phyloP scores from a whole-genome alignment of 2,888 invertebrate genomes.

The Gortyna flavago region DNA sequence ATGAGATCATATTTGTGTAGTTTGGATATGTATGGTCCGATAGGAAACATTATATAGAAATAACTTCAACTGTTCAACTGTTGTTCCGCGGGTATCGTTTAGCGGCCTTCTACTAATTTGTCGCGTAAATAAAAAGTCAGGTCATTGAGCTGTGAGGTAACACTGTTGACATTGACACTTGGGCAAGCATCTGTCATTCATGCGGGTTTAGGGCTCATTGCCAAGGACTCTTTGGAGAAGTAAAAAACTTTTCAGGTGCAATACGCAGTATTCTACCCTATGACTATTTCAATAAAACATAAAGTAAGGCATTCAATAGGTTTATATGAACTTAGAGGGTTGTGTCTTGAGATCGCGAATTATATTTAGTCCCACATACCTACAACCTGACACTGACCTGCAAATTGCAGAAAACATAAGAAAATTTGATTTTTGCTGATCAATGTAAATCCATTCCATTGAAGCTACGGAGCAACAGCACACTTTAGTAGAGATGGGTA shows the following conservation, averaged over 20 bases:
- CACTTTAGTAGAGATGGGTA: neutral
- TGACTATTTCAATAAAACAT: no score
- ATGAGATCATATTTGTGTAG: neutral
- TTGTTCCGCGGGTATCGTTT: slow-evolving; percentile 9
- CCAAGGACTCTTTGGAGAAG: neutral
- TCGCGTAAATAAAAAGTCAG: slow-evolving; percentile 27
- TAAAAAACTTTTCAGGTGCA: neutral
- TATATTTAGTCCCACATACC: no score
- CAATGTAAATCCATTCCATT: neutral
- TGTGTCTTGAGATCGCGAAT: no score
- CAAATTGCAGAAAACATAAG: no score
- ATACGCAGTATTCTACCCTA: no score
- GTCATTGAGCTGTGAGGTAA: slow-evolving; percentile 37
- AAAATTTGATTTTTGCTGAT: neutral
- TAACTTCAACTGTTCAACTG: slow-evolving; percentile 7
- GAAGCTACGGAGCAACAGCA: neutral
- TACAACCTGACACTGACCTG: no score
- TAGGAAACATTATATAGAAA: neutral
- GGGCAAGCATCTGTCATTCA: neutral
- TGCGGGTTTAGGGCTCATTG: slow-evolving; percentile 15
- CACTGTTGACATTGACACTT: slow-evolving; percentile 33
- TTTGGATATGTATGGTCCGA: neutral
- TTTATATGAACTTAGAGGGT: no score
- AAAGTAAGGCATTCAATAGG: no score
- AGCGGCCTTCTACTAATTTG: slow-evolving; percentile 25